phyloP scores from a whole-genome alignment of 2,113 vertebrate species.

The Antigone vipio region DNA sequence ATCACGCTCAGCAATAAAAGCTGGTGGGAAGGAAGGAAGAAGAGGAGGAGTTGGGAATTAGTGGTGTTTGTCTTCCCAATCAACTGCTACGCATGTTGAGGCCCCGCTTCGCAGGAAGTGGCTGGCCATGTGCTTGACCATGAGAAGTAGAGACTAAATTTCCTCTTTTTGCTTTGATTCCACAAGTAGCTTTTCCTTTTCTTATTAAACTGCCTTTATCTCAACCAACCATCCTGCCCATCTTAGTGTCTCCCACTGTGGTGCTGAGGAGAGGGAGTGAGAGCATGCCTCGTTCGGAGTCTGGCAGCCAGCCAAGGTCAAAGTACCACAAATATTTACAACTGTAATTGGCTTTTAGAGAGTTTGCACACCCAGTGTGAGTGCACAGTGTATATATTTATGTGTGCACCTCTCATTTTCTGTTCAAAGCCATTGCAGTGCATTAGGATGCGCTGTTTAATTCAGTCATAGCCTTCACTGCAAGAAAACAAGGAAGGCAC shows the following conservation, averaged over 20 bases:
- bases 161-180: background rate
- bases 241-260: background rate
- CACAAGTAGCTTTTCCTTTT: fast-evolving
- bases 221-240: background rate
- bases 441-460: background rate
- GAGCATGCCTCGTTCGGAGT: fast-evolving
- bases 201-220: background rate
- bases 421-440: background rate
- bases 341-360: background rate
- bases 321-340: background rate
- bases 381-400: background rate
- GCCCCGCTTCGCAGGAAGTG: background rate
- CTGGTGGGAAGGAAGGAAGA: background rate
- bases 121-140: background rate
- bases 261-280: background rate
- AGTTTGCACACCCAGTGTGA: fast-evolving
- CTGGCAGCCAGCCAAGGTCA: background rate
- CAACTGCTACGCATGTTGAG: fast-evolving
- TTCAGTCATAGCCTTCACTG: background rate
- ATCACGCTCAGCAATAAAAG: background rate
- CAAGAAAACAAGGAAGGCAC: background rate
- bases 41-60: background rate
- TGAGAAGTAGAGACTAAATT: background rate
- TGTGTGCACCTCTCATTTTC: background rate
- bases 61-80: background rate